phyloP scores from a whole-genome alignment of 1,140 invertebrate species.

The Sesamia nonagrioides region DNA sequence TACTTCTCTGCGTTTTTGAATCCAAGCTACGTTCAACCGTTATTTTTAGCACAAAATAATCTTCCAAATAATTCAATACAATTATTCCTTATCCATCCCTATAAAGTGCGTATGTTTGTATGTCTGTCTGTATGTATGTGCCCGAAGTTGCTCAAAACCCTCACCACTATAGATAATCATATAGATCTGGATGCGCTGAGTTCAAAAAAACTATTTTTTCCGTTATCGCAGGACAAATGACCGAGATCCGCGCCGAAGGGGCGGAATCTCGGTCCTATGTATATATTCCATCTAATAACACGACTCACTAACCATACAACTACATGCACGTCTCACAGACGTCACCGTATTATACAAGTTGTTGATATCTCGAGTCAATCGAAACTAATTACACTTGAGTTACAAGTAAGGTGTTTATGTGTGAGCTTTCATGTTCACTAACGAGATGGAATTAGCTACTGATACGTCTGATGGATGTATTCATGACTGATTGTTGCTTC shows the following conservation, averaged over 20 bases:
- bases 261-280: no score
- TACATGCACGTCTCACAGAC: background rate
- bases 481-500: background rate
- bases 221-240: no score
- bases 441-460: conserved; percentile 8
- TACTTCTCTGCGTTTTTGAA: no score
- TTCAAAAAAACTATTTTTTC: no score
- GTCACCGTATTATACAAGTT: background rate
- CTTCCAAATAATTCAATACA: background rate
- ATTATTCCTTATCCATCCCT: no score
- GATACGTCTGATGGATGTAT: background rate
- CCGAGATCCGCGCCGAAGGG: no score
- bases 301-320: background rate
- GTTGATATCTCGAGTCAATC: conserved; percentile 2
- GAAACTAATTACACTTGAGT: background rate
- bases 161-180: no score
- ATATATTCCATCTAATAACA: background rate
- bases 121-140: no score
- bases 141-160: no score
- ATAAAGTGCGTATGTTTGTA: no score
- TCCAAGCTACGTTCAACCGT: no score
- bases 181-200: no score
- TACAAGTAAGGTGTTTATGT: background rate
- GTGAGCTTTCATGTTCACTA: background rate
- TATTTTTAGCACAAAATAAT: background rate